These are phyloP conservation scores for Bombus huntii DNA, from an alignment of 1,140 invertebrate genomes.

Conservation along the genomic window DNA sequence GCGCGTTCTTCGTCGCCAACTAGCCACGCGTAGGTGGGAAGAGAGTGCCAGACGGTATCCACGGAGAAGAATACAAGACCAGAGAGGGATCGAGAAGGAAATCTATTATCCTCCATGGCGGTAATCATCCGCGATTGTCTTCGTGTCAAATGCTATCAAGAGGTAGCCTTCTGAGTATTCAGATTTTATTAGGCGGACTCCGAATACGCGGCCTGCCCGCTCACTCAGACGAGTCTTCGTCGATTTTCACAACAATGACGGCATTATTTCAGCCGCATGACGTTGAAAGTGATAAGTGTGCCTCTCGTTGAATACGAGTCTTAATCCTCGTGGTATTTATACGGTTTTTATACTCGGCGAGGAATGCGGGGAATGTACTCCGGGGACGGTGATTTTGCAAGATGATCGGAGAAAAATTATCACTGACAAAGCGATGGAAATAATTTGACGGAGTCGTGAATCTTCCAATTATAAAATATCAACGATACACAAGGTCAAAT, in stretches of 20 bases:
- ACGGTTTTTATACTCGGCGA: constrained; percentile 11
- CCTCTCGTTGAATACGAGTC: constrained; percentile 33
- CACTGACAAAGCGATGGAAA: background rate
- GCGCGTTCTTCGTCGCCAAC: constrained; percentile 49
- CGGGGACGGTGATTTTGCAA: background rate
- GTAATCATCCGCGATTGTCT: constrained; percentile 74
- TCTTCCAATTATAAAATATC: background rate
- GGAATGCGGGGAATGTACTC: constrained; percentile 3
- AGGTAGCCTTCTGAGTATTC: constrained; percentile 60
- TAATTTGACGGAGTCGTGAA: background rate
- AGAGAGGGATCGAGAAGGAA: constrained; percentile 23
- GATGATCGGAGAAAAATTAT: background rate
- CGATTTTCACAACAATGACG: constrained; percentile 59
- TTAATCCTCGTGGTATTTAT: constrained; percentile 51
- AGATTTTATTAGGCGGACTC: constrained; percentile 68
- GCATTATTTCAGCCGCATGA: constrained; percentile 52
- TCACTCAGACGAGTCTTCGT: background rate
- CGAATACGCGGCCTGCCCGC: constrained; percentile 25
- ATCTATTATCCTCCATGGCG: constrained; percentile 65
- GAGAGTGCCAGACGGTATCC: constrained; percentile 18
- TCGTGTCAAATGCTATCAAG: constrained; percentile 66
- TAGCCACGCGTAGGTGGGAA: constrained; percentile 55
- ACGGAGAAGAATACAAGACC: background rate
- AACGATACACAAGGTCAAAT: no score
- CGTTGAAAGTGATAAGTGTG: constrained; percentile 46